Conservation (phyloP, 2,797 vertebrate species). For the Phyllotis vaccarum region DNA sequence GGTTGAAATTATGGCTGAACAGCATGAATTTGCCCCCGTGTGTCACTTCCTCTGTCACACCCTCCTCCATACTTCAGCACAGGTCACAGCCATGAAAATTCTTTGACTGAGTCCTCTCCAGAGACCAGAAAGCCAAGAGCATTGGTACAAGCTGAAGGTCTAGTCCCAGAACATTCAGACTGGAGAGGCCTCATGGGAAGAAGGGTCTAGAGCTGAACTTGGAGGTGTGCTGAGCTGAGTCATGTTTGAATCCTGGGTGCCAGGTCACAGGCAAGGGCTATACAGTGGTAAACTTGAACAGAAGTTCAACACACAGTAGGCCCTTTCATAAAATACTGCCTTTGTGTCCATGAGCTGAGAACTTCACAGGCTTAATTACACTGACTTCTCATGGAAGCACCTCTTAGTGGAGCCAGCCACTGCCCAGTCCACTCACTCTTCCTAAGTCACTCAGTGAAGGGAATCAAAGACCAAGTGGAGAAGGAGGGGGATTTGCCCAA, state of each 20-base stretch:
- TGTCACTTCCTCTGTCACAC: neutral
- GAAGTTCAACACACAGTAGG: neutral
- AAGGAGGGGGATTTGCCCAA: neutral
- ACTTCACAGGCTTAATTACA: neutral
- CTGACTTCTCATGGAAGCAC: neutral
- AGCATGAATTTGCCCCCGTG: rapidly evolving
- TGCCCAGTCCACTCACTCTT: neutral
- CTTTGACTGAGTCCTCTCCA: neutral
- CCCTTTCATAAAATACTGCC: neutral
- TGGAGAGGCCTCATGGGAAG: neutral
- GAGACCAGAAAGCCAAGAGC: neutral
- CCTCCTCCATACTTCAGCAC: rapidly evolving
- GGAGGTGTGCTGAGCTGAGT: too few species aligned
- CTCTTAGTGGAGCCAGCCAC: neutral
- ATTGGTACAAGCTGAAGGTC: neutral
- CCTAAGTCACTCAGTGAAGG: neutral
- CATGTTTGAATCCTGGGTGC: neutral
- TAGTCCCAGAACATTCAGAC: neutral
- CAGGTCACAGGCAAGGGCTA: neutral
- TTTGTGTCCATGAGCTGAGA: neutral
- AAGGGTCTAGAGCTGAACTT: neutral
- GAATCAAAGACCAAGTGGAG: neutral
- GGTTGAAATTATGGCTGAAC: neutral
- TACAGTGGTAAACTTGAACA: neutral
- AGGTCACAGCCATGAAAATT: neutral